Evolutionary conservation across 2,113 vertebrate species (phyloP), one percentile per base, ranked within the genome.

Genomic region (Platichthys stellatus): DNA sequence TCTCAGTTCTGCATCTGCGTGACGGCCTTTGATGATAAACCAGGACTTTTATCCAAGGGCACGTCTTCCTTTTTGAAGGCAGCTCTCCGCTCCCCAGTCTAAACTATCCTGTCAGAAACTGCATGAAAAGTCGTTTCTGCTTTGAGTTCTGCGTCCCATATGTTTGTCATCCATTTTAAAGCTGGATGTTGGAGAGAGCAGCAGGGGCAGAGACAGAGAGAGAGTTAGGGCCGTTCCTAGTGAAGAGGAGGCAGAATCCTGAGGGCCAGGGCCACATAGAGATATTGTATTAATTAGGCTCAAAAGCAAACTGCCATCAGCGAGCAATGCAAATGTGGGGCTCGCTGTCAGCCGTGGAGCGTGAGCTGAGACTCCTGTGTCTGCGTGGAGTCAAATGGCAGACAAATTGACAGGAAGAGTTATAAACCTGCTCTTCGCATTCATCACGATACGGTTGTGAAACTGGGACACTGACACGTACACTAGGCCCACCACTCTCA

Each of bases 201-300:
- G 6, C 6, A 31, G 31, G 7, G 31, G 6, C 6, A 38, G 60
- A 63, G 18, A 49, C 69, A 83, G 61, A 77, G 76, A 28, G 26
- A 28, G 26, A 70, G 67, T 67, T n/a, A 28, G 18, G 31, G 60
- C 31, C 8, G 18, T 35, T 75, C 66, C 81, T 88, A 77, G 43
- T 79, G 74, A 83, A 2, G 51, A 54, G 86, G 68, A 85, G 49
- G 56, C 31, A 74, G 74, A 35, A 79, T 81, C 77, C 72, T 80
- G 71, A 49, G 72, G 80, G 68, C 57, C 51, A 17, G 72, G n/a
- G 72, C 63, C 74, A 82, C 85, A 71, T 62, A 72, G 81, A 84
- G 81, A 84, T 77, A 85, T 45, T 51, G 63, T 76, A 82, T 88
- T 92, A 89, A 92, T 93, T 88, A 90, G 89, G 79, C 73, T 92